Evolutionary conservation across 2,113 vertebrate genomes (phyloP).

Genomic region (Pogona vitticeps): DNA sequence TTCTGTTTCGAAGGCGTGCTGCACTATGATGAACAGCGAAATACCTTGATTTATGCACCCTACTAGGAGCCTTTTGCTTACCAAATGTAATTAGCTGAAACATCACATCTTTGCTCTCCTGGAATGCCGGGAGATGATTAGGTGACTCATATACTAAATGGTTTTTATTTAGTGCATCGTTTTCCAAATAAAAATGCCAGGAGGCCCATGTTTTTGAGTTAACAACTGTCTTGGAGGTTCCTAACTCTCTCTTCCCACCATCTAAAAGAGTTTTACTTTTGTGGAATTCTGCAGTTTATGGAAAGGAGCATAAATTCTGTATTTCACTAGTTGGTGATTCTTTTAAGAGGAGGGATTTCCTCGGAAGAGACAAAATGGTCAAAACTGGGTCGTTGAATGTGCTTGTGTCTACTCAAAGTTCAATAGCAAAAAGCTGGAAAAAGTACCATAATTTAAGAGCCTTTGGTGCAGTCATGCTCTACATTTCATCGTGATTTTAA

Average conservation of each 20-base stretch:
- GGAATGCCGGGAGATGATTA: not conserved
- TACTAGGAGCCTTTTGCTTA: not conserved
- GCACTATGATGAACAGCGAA: not conserved
- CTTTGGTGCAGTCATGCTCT: too few relatives aligned
- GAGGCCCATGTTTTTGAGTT: not conserved
- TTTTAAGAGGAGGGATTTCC: not conserved
- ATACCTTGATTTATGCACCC: not conserved
- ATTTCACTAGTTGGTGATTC: not conserved
- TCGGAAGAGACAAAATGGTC: not conserved
- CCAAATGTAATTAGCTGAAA: conserved; percentile 16
- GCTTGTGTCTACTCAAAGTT: too few relatives aligned
- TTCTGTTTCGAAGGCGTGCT: not conserved
- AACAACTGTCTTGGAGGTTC: not conserved
- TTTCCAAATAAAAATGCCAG: not conserved
- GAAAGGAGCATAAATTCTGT: too few relatives aligned
- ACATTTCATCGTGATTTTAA: too few relatives aligned
- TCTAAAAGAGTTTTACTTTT: not conserved
- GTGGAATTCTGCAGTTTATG: not conserved
- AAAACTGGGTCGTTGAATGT: too few relatives aligned
- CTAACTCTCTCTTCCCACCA: too few relatives aligned
- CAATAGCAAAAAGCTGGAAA: too few relatives aligned
- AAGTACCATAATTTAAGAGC: too few relatives aligned
- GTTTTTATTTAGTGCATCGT: not conserved
- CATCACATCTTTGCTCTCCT: not conserved
- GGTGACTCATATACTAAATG: not conserved